Evolutionary conservation across 2,888 invertebrate species (phyloP).

Genomic region (Nemapogon koenigi): DNA sequence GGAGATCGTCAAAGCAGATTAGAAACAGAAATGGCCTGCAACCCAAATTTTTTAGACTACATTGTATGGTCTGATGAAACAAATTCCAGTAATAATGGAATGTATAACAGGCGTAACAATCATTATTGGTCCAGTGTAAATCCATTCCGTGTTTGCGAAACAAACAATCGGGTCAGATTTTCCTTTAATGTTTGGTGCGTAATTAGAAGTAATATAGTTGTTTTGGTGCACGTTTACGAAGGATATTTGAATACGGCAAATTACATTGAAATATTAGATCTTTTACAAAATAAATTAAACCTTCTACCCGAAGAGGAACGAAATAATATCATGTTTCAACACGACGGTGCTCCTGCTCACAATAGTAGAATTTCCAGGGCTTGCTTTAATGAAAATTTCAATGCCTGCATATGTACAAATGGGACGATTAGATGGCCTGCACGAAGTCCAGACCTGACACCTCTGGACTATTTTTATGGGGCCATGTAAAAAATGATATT

Average conservation of each 20-base stretch:
- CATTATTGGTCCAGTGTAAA: conserved; percentile 1
- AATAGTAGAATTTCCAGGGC: conserved; percentile 3
- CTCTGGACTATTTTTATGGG: background rate
- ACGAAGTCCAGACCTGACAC: conserved; percentile 1
- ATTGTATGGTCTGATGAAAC: conserved; percentile 3
- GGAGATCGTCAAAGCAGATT: too few relatives aligned
- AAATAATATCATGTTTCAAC: conserved; percentile 1
- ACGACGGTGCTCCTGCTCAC: conserved; percentile 2
- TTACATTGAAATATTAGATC: conserved; percentile 2
- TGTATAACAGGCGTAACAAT: conserved; percentile 4
- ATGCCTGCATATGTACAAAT: conserved; percentile 1
- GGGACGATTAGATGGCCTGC: conserved; percentile 1
- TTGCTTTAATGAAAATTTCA: conserved; percentile 3
- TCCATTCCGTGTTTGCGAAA: too few relatives aligned
- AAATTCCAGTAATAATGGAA: conserved; percentile 2
- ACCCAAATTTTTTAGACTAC: conserved; percentile 6
- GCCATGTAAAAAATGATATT: background rate
- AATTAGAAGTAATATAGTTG: conserved; percentile 1
- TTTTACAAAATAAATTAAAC: conserved; percentile 4
- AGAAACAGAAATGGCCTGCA: background rate
- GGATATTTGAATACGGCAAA: conserved; percentile 3
- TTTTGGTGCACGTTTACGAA: conserved; percentile 4
- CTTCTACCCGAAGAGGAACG: conserved; percentile 3
- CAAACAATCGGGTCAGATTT: too few relatives aligned
- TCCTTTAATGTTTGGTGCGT: conserved; percentile 3